phyloP scores from a whole-genome alignment of 2,113 vertebrate species.

The Mormoops blainvillei region DNA sequence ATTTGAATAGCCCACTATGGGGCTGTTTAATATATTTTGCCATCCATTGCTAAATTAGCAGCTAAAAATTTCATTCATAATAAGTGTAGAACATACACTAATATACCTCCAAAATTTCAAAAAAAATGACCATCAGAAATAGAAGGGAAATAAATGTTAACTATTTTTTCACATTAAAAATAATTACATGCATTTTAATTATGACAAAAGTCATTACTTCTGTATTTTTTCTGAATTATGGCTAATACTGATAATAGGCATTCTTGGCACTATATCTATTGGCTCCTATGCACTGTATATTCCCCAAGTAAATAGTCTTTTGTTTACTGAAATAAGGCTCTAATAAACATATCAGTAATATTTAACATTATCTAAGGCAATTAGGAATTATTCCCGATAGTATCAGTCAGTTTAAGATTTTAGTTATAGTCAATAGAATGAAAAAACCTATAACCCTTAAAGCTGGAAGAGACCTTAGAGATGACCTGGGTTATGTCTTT shows the following conservation, averaged over 20 bases:
- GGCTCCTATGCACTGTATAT: not conserved
- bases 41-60: not conserved
- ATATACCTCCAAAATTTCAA: not conserved
- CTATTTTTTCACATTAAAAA: not conserved
- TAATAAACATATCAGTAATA: not conserved
- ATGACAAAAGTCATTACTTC: not conserved
- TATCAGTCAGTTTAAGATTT: not conserved
- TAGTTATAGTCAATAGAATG: not conserved
- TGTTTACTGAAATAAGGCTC: not conserved
- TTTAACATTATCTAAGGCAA: not conserved
- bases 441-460: not conserved
- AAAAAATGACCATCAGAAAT: not conserved
- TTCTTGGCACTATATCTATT: not conserved
- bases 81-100: not conserved
- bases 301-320: not conserved
- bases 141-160: not conserved
- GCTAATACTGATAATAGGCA: not conserved
- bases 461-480: not conserved
- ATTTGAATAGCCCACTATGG: not conserved
- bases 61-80: not conserved
- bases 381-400: not conserved
- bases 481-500: not conserved
- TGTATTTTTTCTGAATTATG: not conserved
- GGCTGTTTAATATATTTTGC: conserved; percentile 4
- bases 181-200: not conserved